Conservation (phyloP, 2,797 vertebrate species). For the Neoniphon sammara region DNA sequence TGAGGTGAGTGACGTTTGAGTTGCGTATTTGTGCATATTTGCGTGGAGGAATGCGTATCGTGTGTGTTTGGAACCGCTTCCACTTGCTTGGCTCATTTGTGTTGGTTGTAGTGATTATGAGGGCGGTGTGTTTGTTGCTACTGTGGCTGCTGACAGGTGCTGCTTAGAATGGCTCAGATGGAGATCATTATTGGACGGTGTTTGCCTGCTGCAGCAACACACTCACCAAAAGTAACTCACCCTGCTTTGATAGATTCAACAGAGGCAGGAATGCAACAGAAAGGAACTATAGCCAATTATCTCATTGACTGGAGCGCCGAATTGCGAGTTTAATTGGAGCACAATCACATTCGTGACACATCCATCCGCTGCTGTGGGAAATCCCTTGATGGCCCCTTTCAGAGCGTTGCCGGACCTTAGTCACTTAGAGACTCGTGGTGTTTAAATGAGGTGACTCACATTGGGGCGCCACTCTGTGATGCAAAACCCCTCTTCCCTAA, state of each 20-base stretch:
- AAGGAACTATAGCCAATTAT: slow-evolving; percentile 27
- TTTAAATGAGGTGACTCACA: slow-evolving; percentile 71
- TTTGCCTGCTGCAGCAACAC: slow-evolving; percentile 9
- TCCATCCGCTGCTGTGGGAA: slow-evolving; percentile 2
- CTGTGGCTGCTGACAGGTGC: slow-evolving; percentile 48
- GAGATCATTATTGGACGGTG: slow-evolving; percentile 23
- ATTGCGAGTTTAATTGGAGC: slow-evolving; percentile 30
- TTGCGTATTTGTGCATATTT: not conserved
- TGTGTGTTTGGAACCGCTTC: slow-evolving; percentile 5
- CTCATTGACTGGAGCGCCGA: slow-evolving; percentile 35
- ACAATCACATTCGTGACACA: slow-evolving; percentile 33
- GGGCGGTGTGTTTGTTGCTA: slow-evolving; percentile 1
- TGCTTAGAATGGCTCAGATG: slow-evolving; percentile 19
- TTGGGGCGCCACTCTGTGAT: slow-evolving; percentile 43
- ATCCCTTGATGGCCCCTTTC: slow-evolving; percentile 41
- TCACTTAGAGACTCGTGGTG: slow-evolving; percentile 35
- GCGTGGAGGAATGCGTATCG: not conserved
- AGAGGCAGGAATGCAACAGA: slow-evolving; percentile 8
- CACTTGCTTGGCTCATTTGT: slow-evolving; percentile 28
- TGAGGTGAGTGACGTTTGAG: slow-evolving; percentile 14
- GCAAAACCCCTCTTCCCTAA: not conserved
- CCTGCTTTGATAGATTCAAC: slow-evolving; percentile 15
- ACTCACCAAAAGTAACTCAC: not conserved
- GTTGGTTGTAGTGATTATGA: slow-evolving; percentile 20
- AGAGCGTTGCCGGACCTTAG: slow-evolving; percentile 11